Evolutionary conservation across 2,888 invertebrate genomes (phyloP), one percentile per base, ranked within the genome.

Genomic region (Polydrusus pterygomalis): DNA sequence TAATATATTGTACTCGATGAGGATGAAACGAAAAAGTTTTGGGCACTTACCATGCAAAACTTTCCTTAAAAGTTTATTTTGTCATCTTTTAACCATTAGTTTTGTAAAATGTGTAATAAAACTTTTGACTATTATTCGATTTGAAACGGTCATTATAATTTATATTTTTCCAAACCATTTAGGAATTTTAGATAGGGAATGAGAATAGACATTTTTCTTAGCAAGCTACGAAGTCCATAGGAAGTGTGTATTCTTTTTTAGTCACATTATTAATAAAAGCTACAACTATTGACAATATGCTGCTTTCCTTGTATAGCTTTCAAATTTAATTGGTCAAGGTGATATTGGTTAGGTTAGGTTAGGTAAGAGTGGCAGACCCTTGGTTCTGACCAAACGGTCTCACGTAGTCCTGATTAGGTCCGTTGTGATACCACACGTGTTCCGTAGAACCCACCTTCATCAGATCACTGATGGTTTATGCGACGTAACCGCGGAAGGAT

Each of bases 81-180:
- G 62, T 73, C 73, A 73, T 73, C 73, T 67, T 67, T 73, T 67
- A 56, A 47, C 65, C 73, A 73, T 67, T 73, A 73, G 67, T 67
- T 58, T 25, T n/a, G n/a, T 43, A 73, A 73, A 73, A 73, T 34
- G 65, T 34, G 65, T 73, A 73, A 73, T 73, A 73, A 73, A 73
- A 73, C 73, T 73, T 65, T 58, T 51, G 40, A 60, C 60, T 73
- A 73, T 73, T 65, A 72, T 65, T 71, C 69, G 60, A 70, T 1
- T 70, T 70, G 56, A 70, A 70, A 70, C 47, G 45, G 30, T 60
- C 58, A 56, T 70, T 60, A 60, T 70, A 70, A 70, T 58, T 70
- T 70, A 70, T 70, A 70, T 60, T 60, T 58, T 60, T 70, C 58
- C 30, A 45, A 43, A 56, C 17, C 45, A 30, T 60, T 70, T 70